Evolutionary conservation across 2,113 vertebrate genomes (phyloP).

Genomic region (Actenoides lindsayi): DNA sequence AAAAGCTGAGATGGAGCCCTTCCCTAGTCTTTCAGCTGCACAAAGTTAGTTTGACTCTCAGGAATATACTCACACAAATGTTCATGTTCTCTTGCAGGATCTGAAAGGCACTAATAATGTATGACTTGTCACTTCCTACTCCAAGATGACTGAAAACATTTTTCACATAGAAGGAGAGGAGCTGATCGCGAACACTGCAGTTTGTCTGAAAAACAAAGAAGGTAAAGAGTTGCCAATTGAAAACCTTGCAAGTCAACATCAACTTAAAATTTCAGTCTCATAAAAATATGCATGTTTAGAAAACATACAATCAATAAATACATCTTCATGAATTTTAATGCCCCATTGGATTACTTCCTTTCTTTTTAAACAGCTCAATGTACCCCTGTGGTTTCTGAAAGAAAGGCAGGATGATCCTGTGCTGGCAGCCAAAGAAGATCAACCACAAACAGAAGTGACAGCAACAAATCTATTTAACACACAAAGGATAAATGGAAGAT

Average conservation of each 20-base stretch:
- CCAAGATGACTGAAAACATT: constrained; percentile 67
- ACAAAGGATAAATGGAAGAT: neutral
- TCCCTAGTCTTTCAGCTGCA: neutral
- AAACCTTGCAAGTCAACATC: neutral
- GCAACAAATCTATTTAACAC: neutral
- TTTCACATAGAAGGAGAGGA: constrained; percentile 77
- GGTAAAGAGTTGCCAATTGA: neutral
- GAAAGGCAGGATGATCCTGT: neutral
- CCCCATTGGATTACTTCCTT: neutral
- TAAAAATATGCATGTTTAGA: neutral
- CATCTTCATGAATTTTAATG: neutral
- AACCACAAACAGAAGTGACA: neutral
- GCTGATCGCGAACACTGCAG: constrained; percentile 68
- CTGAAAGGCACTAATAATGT: constrained; percentile 64
- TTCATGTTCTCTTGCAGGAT: constrained; percentile 58
- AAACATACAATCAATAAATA: neutral
- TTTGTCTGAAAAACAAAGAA: constrained; percentile 68
- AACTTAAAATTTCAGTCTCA: neutral
- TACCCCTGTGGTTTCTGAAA: neutral
- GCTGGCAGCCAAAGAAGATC: neutral
- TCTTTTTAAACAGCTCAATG: neutral
- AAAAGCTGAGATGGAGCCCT: neutral
- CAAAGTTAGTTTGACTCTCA: neutral
- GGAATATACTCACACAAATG: constrained; percentile 73
- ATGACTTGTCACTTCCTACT: neutral